Conservation (phyloP, 2,888 invertebrate genomes). For the Cremastobaeus sp. region DNA sequence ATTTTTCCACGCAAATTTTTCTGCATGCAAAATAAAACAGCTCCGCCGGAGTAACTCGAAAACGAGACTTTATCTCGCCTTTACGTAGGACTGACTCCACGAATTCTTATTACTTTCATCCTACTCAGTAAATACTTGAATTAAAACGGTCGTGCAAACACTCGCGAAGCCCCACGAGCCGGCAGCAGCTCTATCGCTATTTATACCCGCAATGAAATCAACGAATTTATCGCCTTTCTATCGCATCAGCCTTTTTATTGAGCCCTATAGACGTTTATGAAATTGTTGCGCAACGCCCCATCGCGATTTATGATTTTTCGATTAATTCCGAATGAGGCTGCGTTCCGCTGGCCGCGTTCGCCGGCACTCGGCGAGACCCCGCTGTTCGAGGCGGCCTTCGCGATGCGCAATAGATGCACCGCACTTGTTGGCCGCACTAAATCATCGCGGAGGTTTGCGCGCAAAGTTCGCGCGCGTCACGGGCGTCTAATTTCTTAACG, state of each 20-base stretch:
- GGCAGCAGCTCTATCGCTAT: constrained; percentile 43
- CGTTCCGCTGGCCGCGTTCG: neutral
- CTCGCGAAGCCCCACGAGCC: constrained; percentile 34
- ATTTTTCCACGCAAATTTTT: constrained; percentile 54
- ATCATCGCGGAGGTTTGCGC: constrained; percentile 4
- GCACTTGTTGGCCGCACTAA: constrained; percentile 4
- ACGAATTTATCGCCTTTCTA: constrained; percentile 57
- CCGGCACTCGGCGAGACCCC: constrained; percentile 1
- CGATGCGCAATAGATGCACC: constrained; percentile 18
- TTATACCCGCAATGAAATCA: constrained; percentile 48
- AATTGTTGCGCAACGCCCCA: constrained; percentile 34
- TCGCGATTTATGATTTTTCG: constrained; percentile 44
- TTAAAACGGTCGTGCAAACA: constrained; percentile 48
- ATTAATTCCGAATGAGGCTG: constrained; percentile 31
- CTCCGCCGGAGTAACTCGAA: constrained; percentile 27
- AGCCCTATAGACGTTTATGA: constrained; percentile 31
- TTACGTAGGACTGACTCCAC: constrained; percentile 39
- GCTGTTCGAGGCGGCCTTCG: constrained; percentile 4
- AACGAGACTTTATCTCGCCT: constrained; percentile 43
- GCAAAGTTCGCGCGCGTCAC: constrained; percentile 19
- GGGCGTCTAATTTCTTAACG: constrained; percentile 38
- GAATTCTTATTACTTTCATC: constrained; percentile 48
- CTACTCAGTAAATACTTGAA: constrained; percentile 40
- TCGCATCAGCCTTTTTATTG: constrained; percentile 32
- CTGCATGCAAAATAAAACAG: constrained; percentile 49